These are phyloP conservation scores for Limanda limanda DNA, from an alignment of 2,113 vertebrate genomes.

Conservation along the genomic window DNA sequence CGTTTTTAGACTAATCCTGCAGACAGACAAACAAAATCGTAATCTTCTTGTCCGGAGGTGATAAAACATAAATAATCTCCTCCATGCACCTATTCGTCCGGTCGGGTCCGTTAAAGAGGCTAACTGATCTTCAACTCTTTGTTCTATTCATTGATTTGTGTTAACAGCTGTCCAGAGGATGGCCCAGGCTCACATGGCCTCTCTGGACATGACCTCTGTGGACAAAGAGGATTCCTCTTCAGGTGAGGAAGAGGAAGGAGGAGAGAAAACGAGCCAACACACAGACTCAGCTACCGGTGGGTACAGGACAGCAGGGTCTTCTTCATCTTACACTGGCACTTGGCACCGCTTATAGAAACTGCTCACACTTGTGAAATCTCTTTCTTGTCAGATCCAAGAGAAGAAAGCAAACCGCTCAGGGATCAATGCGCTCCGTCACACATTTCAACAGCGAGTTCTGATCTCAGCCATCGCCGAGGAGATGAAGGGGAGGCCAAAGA, in stretches of 20 bases:
- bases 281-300: slow-evolving; percentile 40
- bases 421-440: slow-evolving; percentile 13
- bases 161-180: slow-evolving; percentile 90
- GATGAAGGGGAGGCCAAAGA: slow-evolving; percentile 35
- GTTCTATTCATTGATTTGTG: neutral
- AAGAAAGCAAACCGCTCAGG: slow-evolving; percentile 26
- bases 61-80: no score
- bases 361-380: neutral
- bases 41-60: no score
- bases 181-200: slow-evolving; percentile 89
- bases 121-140: neutral
- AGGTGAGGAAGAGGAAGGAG: slow-evolving; percentile 73
- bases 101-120: no score
- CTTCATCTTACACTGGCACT: neutral
- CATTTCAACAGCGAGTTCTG: slow-evolving; percentile 24
- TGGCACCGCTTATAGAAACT: neutral
- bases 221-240: slow-evolving; percentile 71
- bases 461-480: slow-evolving; percentile 3
- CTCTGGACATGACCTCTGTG: slow-evolving; percentile 77
- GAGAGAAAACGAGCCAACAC: slow-evolving; percentile 54
- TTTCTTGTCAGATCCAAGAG: slow-evolving; percentile 44
- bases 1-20: no score
- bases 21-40: no score
- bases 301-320: neutral
- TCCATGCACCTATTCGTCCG: no score